These are phyloP conservation scores for Myocastor coypus DNA, from an alignment of 2,113 vertebrate genomes.

Conservation along the genomic window DNA sequence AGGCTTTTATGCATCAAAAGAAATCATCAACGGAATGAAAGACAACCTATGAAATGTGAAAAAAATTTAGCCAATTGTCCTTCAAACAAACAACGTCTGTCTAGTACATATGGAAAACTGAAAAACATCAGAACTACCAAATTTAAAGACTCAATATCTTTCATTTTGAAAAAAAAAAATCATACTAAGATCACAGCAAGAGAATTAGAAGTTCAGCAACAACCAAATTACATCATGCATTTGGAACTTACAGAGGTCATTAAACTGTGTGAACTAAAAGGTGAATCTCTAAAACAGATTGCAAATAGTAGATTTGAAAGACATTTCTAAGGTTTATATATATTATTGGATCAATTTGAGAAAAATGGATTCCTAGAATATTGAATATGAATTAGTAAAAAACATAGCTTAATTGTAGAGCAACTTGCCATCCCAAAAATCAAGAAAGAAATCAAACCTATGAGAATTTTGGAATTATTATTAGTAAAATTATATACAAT, in stretches of 20 bases:
- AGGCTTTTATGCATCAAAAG: not conserved
- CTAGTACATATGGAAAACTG: not conserved
- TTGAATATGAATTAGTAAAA: not conserved
- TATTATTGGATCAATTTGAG: not conserved
- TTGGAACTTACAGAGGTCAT: not conserved
- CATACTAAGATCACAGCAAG: not conserved
- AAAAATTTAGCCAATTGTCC: not conserved
- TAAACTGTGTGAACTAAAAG: not conserved
- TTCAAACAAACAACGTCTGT: not conserved
- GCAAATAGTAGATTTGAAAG: constrained; percentile 9
- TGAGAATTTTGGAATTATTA: not conserved
- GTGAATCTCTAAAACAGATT: not conserved
- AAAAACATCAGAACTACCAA: not conserved
- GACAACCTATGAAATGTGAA: not conserved
- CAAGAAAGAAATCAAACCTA: not conserved
- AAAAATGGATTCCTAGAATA: not conserved
- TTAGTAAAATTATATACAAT: not conserved
- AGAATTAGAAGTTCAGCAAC: not conserved
- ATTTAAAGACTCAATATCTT: not conserved
- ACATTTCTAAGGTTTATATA: not conserved
- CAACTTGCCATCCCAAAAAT: not conserved
- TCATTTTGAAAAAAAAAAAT: not conserved
- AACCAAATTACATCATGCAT: not conserved
- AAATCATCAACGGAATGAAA: not conserved
- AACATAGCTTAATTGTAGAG: not conserved